These are phyloP conservation scores for Phymorhynchus buccinoides DNA, from an alignment of 1,140 invertebrate species.

Conservation along the genomic window DNA sequence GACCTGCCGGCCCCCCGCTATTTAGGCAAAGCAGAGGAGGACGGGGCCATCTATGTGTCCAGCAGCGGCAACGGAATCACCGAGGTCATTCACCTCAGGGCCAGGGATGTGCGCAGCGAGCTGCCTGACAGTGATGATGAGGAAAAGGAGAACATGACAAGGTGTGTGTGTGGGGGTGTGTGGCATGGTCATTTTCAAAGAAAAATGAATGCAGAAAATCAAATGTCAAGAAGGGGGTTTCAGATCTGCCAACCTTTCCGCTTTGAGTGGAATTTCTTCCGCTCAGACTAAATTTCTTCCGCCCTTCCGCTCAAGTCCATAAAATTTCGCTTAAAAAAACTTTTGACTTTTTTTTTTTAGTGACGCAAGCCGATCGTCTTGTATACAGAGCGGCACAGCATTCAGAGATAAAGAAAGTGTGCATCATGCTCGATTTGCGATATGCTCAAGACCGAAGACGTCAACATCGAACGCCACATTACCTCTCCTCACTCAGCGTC, in stretches of 20 bases:
- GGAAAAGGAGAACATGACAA: slow-evolving; percentile 57
- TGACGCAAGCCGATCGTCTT: no score
- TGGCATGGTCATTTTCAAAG: neutral
- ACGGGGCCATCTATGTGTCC: slow-evolving; percentile 75
- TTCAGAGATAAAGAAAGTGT: no score
- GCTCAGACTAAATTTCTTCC: no score
- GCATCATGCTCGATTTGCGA: neutral
- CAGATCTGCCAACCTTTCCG: neutral
- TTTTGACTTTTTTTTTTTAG: neutral
- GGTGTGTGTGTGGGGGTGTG: slow-evolving; percentile 29
- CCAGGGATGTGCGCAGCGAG: slow-evolving; percentile 53
- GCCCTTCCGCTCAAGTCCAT: no score
- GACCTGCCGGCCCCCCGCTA: slow-evolving; percentile 77
- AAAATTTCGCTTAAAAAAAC: neutral
- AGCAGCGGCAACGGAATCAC: slow-evolving; percentile 72
- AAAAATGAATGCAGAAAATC: no score
- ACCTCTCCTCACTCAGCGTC: no score
- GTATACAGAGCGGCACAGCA: no score
- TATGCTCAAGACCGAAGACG: neutral
- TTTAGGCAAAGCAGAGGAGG: slow-evolving; percentile 74
- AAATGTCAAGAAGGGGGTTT: neutral
- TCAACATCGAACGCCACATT: no score
- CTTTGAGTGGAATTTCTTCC: no score
- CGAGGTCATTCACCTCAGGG: slow-evolving; percentile 59
- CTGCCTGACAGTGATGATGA: slow-evolving; percentile 43